Percentiles rank a stretch among this genome's conserved stretches.
These are phyloP conservation scores for Drosophila falleni DNA, from an alignment of 2,888 invertebrate genomes.

Conservation along the genomic window DNA sequence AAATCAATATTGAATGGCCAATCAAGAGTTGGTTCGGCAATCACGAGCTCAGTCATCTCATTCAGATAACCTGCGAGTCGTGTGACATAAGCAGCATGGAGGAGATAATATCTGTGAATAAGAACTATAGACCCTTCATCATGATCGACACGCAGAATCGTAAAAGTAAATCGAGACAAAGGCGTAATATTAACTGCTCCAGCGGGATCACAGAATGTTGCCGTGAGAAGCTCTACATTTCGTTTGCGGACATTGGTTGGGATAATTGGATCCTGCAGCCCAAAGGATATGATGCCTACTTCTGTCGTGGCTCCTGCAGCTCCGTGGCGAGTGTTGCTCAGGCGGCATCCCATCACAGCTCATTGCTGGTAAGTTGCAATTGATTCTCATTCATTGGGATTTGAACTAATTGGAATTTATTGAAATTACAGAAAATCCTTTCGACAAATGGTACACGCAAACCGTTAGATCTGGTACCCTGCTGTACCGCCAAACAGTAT, in stretches of 20 bases:
- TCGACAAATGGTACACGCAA: conserved; percentile 85
- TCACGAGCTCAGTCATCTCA: conserved; percentile 89
- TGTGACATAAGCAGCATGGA: conserved; percentile 88
- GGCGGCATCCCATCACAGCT: conserved; percentile 89
- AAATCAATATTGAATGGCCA: conserved; percentile 91
- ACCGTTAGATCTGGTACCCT: conserved; percentile 90
- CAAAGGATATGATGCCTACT: conserved; percentile 93
- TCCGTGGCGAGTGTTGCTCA: conserved; percentile 90
- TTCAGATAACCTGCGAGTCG: conserved; percentile 92
- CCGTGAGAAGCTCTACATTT: conserved; percentile 92
- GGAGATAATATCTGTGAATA: conserved; percentile 89
- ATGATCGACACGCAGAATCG: conserved; percentile 92
- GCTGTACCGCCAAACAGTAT: conserved; percentile 94
- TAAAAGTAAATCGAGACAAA: conserved; percentile 87
- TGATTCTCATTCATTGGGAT: not conserved
- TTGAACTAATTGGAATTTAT: conserved; percentile 17
- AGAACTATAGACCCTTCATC: conserved; percentile 91
- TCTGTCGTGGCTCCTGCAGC: conserved; percentile 93
- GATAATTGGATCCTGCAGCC: conserved; percentile 95
- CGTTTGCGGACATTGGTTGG: conserved; percentile 94
- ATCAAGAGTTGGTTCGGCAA: conserved; percentile 91
- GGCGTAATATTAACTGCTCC: conserved; percentile 89
- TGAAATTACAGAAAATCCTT: conserved; percentile 89
- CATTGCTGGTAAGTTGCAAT: conserved; percentile 89
- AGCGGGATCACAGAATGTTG: conserved; percentile 92